These are phyloP conservation scores for Orius laevigatus DNA, from an alignment of 1,140 invertebrate species.

Conservation along the genomic window DNA sequence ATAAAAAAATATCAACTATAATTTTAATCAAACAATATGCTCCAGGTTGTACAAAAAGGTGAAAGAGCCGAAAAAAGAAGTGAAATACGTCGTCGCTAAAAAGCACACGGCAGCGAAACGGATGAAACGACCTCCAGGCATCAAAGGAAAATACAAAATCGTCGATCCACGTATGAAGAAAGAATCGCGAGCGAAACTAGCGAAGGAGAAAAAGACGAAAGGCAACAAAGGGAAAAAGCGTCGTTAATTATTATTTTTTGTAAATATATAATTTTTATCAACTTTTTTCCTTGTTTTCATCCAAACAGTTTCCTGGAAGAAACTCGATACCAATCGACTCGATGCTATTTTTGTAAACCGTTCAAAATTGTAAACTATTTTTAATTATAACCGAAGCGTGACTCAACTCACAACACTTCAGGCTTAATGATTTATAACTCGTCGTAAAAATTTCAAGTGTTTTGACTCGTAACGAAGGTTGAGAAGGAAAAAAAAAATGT, in stretches of 20 bases:
- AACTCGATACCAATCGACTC: no score
- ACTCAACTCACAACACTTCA: no score
- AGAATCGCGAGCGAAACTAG: constrained; percentile 35
- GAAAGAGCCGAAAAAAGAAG: constrained; percentile 63
- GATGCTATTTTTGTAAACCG: no score
- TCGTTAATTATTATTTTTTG: neutral
- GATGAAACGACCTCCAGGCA: constrained; percentile 59
- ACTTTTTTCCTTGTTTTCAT: no score
- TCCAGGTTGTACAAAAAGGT: constrained; percentile 85
- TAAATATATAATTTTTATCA: no score
- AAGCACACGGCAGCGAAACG: constrained; percentile 66
- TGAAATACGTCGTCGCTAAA: constrained; percentile 89
- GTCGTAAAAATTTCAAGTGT: no score
- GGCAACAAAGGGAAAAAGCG: constrained; percentile 15
- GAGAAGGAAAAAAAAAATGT: no score
- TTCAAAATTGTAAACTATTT: no score
- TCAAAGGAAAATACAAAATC: constrained; percentile 84
- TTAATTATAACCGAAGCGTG: no score
- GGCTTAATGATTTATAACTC: no score
- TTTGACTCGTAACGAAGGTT: no score
- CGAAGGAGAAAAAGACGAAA: constrained; percentile 15
- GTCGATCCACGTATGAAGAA: constrained; percentile 95
- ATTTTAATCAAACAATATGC: constrained; percentile 16
- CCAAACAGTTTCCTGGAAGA: no score
- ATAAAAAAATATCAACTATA: constrained; percentile 2